Percentiles rank a stretch among this genome's conserved stretches.
Conservation (phyloP, 2,797 vertebrate species). For the Sorex maritimensis region DNA sequence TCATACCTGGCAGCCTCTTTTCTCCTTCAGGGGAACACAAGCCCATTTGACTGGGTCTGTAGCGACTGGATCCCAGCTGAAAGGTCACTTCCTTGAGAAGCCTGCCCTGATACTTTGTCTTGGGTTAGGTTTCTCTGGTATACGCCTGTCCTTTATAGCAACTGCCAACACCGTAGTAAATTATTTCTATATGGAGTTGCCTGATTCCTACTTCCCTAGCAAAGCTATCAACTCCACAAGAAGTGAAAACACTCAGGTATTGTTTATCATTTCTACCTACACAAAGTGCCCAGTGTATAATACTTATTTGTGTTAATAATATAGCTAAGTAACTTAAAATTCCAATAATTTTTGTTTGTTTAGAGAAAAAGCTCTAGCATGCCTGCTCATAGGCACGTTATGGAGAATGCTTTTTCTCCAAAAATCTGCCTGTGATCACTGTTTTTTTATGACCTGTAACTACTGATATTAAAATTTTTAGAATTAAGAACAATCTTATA, state of each 20-base stretch:
- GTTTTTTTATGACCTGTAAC: slow-evolving; percentile 7
- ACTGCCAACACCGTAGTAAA: neutral
- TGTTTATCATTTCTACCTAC: neutral
- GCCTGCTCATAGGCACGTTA: no score
- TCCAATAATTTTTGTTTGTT: slow-evolving; percentile 4
- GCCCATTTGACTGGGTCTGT: neutral
- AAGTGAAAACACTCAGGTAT: neutral
- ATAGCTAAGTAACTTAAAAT: slow-evolving; percentile 19
- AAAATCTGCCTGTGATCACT: neutral
- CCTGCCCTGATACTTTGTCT: neutral
- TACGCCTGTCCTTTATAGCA: neutral
- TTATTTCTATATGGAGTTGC: neutral
- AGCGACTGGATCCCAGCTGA: neutral
- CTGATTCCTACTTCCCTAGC: slow-evolving; percentile 21
- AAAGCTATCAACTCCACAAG: slow-evolving; percentile 20
- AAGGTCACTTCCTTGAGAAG: slow-evolving; percentile 25
- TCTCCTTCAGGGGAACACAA: neutral
- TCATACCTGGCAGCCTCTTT: neutral
- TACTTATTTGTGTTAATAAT: slow-evolving; percentile 51
- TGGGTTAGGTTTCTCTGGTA: neutral
- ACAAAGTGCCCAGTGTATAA: neutral
- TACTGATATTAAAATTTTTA: slow-evolving; percentile 52
- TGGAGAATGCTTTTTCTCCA: neutral
- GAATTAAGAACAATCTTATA: slow-evolving; percentile 46
- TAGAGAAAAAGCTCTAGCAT: no score